Base-by-base conservation (phyloP, 2,888 invertebrate species). In the Galeopsomyia nigrocyanea region DNA sequence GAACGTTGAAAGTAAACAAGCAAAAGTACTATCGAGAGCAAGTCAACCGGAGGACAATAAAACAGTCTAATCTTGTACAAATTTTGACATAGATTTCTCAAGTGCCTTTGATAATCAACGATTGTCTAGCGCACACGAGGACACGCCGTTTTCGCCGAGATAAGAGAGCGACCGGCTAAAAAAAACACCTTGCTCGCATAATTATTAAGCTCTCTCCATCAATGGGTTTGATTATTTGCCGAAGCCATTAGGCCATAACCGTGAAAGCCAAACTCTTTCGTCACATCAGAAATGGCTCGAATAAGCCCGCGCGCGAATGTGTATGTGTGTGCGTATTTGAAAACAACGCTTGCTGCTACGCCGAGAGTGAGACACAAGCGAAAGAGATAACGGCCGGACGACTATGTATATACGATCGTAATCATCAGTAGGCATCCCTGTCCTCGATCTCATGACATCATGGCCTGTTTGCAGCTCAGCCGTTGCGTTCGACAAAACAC, bases 1-100 rank as follows among this genome's bases (percentile, higher is more conserved):
- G 21, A 64, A 55, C 39, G 50, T 46, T 17, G 9, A 53, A 21
- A 9, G 50, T 39, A 55, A 46, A 53, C 13, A 10, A 14, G 46
- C 21, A 26, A 5, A 2, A 26, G 26, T 55, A 6, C 19, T 47
- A 63, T 19, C 10, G 19, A 16, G 7, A 9, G 17, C 17, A 39
- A 21, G 26, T 55, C 21, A 21, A 21, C 17, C 21, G 31, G 17
- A 57, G 31, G 10, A 51, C 39, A 46, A 39, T 51, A 16, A 60
- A 26, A 51, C 17, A 49, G 21, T 14, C 46, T 39, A 56, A 56
- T 55, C 62, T 68, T 68, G 19, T 68, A 56, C 56, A 39, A 49
- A 19, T 56, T 62, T 49, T 56, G 49, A 68, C 62, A 55, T 21
- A 68, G 19, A 68, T 62, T 62, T 68, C 61, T 61, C 17, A 31